Base-by-base conservation (phyloP, 1,140 invertebrate genomes). In the Melanaphis sacchari region DNA sequence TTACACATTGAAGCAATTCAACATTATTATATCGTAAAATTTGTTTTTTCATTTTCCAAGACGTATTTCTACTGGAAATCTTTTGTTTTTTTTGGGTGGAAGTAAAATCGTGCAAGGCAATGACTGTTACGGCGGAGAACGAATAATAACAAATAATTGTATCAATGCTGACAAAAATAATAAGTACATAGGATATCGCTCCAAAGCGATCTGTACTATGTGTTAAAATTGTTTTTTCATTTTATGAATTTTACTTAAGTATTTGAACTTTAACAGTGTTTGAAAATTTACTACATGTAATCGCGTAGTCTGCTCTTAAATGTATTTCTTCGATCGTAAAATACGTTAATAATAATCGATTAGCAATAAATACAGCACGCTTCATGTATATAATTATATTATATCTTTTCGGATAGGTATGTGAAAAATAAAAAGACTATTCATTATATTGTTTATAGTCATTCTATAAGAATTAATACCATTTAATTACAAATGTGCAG, bases 31-130 rank as follows among this genome's bases (percentile, higher is more conserved):
- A 8, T 26, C 52, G 8, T 54, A 26, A 24, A 26, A 38, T 81
- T 81, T 36, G n/a, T n/a, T 81, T 81, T 81, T 81, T 8, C 31
- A 43, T 3, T 87, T 2, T 46, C n/a, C 9, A 54, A 54, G 8
- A 8, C 9, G 5, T 31, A 46, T 88, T 88, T 49, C 2, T 8
- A 49, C 22, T 0, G n/a, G 76, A 1, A 11, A 40, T 88, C 46
- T 18, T 49, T 49, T 52, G 31, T 36, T 88, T 36, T 88, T 88
- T 43, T n/a, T n/a, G n/a, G 43, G 2, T 49, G 43, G 43, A 0
- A 84, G 46, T 36, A n/a, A n/a, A n/a, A n/a, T n/a, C 85, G 85
- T 88, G 31, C 85, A 88, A 88, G 85, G 43, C 85, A n/a, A 88
- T 49, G 85, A 2, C 43, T 88, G 85, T 88, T 88, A 88, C 85